A percentile compares a stretch with the other conserved stretches of the same genome.
These are phyloP conservation scores for Sminthurides aquaticus DNA, from an alignment of 2,888 invertebrate species.

Conservation along the genomic window DNA sequence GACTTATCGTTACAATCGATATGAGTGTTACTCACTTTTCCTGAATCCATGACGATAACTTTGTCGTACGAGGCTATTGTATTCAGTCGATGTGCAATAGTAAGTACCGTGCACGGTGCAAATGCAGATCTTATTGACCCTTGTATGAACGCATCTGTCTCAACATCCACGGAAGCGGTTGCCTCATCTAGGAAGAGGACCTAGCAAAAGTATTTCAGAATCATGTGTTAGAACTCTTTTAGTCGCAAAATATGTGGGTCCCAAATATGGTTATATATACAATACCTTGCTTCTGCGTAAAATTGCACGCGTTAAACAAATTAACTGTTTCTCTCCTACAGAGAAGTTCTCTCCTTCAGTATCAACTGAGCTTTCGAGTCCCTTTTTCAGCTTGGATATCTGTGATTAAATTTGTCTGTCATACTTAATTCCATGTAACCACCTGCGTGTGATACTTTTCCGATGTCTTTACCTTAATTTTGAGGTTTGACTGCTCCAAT, in stretches of 20 bases:
- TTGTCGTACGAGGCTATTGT: constrained; percentile 50
- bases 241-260: background rate
- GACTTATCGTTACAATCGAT: background rate
- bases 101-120: constrained; percentile 49
- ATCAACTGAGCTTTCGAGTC: constrained; percentile 36
- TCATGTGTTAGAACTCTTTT: background rate
- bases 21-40: constrained; percentile 39
- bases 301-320: constrained; percentile 46
- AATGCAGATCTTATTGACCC: constrained; percentile 50
- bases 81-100: constrained; percentile 52
- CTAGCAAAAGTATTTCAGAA: constrained; percentile 29
- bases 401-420: constrained; percentile 17
- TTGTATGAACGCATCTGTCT: constrained; percentile 52
- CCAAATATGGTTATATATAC: background rate
- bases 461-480: constrained; percentile 42
- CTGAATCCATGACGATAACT: constrained; percentile 45
- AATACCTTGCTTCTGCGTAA: constrained; percentile 45
- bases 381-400: constrained; percentile 43
- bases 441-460: too few relatives aligned
- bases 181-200: constrained; percentile 53
- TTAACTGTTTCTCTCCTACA: constrained; percentile 46
- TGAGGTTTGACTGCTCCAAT: constrained; percentile 45
- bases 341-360: constrained; percentile 44
- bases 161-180: constrained; percentile 52
- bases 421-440: too few relatives aligned